Evolutionary conservation across 1,140 invertebrate species (phyloP), one percentile per base, ranked within the genome.

Genomic region (Hyles euphorbiae): DNA sequence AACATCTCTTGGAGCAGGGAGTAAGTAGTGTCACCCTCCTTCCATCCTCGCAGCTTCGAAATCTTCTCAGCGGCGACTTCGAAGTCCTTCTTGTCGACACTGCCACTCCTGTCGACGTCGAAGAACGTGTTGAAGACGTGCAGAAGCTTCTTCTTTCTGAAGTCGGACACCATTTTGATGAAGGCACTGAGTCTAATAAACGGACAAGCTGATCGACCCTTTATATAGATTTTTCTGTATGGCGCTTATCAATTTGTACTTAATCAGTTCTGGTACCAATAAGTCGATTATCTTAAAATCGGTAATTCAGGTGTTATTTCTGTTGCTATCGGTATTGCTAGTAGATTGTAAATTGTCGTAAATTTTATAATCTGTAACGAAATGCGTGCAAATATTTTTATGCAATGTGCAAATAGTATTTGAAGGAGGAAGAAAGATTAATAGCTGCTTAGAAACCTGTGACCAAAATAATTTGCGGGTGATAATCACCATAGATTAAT

Each of bases 91-190:
- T 92, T 92, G 68, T 95, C 94, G 59, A 96, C 94, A 61, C 93
- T 92, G 45, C 94, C 94, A 76, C 94, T 95, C 67, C 92, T 91
- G 85, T 95, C 94, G 67, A 93, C 92, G 90, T 95, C 95, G 68
- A 96, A 95, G 89, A 96, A 96, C 49, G 94, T 93, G 79, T 94
- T 93, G 90, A 96, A 96, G 60, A 96, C 93, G 78, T 95, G 95
- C 58, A 95, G 87, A 4, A 96, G 90, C 86, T 96, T 96, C 91
- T 95, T 95, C 85, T 94, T 95, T 77, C 95, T 94, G 83, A 96
- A 96, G 69, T 95, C 94, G 56, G 95, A 95, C 69, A 96, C 92
- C 94, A 95, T 95, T 82, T 89, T 93, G 65, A 52, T 8, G 32
- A 11, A 12, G 50, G 8, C 11, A 50, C 4, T 36, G 36, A 22